Evolutionary conservation across 2,113 vertebrate genomes (phyloP), one percentile per base, ranked within the genome.

Genomic region (Chlamydotis undulata): DNA sequence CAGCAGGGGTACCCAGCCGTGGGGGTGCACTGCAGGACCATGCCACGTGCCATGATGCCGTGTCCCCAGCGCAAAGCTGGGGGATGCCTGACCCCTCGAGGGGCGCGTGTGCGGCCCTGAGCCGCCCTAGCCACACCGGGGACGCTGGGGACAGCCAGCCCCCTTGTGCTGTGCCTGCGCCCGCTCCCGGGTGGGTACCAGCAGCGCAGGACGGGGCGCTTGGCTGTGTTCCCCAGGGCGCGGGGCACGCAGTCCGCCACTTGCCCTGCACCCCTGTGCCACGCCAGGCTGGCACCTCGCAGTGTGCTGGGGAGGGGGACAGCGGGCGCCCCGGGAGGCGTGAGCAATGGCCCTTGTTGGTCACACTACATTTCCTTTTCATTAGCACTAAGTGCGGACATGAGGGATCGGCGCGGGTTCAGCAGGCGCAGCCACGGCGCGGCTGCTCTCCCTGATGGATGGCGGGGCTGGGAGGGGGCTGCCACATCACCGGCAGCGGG

Each of bases 351-450:
- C 98, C 97, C 98, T 97, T 97, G 97, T 97, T 98, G 98, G 98
- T 98, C 98, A 98, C 98, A 98, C 97, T 97, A 98, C 98, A 98
- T 98, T 98, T 98, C 97, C 97, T 98, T 98, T 98, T 98, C 98
- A 98, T 98, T 98, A 98, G 98, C 84, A 53, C 98, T 98, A 98
- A 98, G 97, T 97, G 98, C 70, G 80, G 98, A 98, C 98, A 98
- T 97, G 98, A 98, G 97, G 97, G 97, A 98, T 98, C 90, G 95
- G 94, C 55, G 67, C 57, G 64, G 98, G 98, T 98, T 98, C 98
- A 98, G 96, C 35, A 7, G 97, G 96, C 63, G 1, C 97, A 95
- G 56, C 79, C 83, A 95, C 91, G 6, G 19, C 1, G 52, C 26
- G 50, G 94, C 83, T 87, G 93, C 94, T 87, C 83, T 92, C 6